These are phyloP conservation scores for Camponotus fellah DNA, from an alignment of 2,888 invertebrate genomes.

Conservation along the genomic window DNA sequence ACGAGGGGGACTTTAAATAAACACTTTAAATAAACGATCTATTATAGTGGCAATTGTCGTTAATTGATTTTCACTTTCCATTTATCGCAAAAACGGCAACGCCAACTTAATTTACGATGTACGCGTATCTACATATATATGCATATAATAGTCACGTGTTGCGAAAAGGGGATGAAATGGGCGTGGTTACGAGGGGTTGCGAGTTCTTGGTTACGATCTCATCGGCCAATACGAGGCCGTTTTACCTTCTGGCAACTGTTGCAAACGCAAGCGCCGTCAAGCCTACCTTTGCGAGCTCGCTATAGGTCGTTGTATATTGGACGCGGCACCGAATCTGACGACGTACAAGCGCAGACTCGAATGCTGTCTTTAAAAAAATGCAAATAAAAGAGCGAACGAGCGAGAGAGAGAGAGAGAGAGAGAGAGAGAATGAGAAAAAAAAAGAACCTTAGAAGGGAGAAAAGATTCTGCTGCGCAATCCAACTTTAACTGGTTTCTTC, in stretches of 20 bases:
- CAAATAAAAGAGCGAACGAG: constrained; percentile 48
- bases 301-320: constrained; percentile 63
- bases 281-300: constrained; percentile 51
- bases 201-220: constrained; percentile 68
- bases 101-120: background rate
- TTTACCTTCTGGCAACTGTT: constrained; percentile 77
- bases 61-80: background rate
- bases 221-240: constrained; percentile 74
- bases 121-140: background rate
- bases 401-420: background rate
- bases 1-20: background rate
- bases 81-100: background rate
- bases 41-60: background rate
- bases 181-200: constrained; percentile 75
- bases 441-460: background rate
- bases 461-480: background rate
- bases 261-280: constrained; percentile 81
- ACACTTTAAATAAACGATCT: background rate
- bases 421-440: background rate
- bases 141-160: background rate
- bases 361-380: constrained; percentile 8
- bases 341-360: constrained; percentile 70
- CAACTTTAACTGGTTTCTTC: background rate
- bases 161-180: constrained; percentile 68
- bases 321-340: constrained; percentile 45